These are phyloP conservation scores for Siniperca obscura DNA, from an alignment of 2,797 vertebrate species.

Conservation along the genomic window DNA sequence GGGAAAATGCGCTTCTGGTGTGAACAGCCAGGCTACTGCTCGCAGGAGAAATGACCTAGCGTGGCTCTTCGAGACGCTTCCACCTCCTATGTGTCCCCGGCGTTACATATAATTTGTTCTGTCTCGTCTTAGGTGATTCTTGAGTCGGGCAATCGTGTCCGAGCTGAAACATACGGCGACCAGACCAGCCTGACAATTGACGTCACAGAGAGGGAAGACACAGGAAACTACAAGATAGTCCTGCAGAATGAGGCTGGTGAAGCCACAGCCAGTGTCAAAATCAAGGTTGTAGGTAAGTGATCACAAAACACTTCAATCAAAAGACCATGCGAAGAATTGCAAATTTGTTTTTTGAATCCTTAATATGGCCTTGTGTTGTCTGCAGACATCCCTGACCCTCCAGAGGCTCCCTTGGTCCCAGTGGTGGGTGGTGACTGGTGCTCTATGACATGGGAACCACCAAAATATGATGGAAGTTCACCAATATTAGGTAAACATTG, in stretches of 20 bases:
- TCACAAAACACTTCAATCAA: not conserved
- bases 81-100: too few relatives aligned
- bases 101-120: not conserved
- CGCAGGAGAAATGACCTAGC: too few relatives aligned
- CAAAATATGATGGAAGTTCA: constrained; percentile 93
- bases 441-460: constrained; percentile 95
- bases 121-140: constrained; percentile 87
- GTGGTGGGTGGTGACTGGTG: constrained; percentile 97
- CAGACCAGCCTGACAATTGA: constrained; percentile 96
- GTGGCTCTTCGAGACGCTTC: not conserved
- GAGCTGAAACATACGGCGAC: constrained; percentile 91
- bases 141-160: constrained; percentile 91
- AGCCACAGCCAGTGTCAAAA: constrained; percentile 90
- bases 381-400: constrained; percentile 95
- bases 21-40: too few relatives aligned
- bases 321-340: not conserved
- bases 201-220: constrained; percentile 92
- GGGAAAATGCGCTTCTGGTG: too few relatives aligned
- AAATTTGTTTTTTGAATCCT: not conserved
- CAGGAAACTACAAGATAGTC: constrained; percentile 92
- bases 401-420: constrained; percentile 91
- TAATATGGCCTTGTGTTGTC: constrained; percentile 6
- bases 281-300: constrained; percentile 97
- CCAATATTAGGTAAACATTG: constrained; percentile 90
- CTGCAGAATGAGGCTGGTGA: constrained; percentile 98